phyloP scores from a whole-genome alignment of 1,140 invertebrate species.

The Lasioglossum albipes region DNA sequence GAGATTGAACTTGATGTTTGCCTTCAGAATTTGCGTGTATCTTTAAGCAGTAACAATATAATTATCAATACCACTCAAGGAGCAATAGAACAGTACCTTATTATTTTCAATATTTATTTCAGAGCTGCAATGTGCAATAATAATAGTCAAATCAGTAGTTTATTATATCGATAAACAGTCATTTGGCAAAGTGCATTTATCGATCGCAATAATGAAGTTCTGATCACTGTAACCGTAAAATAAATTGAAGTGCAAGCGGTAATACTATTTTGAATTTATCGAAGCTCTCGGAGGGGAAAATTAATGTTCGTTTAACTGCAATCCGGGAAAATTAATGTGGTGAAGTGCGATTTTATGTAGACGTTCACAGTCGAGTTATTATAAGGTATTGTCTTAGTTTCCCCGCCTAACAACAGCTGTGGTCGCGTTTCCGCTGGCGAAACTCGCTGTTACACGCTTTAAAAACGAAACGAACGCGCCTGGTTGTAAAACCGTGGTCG shows the following conservation, averaged over 20 bases:
- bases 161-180: too few relatives aligned
- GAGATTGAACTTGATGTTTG: background rate
- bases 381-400: background rate
- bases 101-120: too few relatives aligned
- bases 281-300: background rate
- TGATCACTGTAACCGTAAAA: too few relatives aligned
- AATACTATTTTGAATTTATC: too few relatives aligned
- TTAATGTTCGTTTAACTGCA: background rate
- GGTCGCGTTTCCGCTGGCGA: slow-evolving; percentile 3
- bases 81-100: too few relatives aligned
- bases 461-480: slow-evolving; percentile 44
- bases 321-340: background rate
- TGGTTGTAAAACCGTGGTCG: slow-evolving; percentile 52
- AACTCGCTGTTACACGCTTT: slow-evolving; percentile 17
- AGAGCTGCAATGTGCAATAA: too few relatives aligned
- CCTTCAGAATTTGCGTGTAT: background rate
- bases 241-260: too few relatives aligned
- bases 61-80: background rate
- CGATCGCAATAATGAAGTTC: too few relatives aligned
- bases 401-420: background rate
- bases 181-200: too few relatives aligned
- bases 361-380: background rate
- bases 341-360: background rate
- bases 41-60: background rate
- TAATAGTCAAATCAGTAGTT: too few relatives aligned